Percentiles rank a stretch among this genome's conserved stretches.
Conservation (phyloP, 2,888 invertebrate species). For the Drosophila falleni region DNA sequence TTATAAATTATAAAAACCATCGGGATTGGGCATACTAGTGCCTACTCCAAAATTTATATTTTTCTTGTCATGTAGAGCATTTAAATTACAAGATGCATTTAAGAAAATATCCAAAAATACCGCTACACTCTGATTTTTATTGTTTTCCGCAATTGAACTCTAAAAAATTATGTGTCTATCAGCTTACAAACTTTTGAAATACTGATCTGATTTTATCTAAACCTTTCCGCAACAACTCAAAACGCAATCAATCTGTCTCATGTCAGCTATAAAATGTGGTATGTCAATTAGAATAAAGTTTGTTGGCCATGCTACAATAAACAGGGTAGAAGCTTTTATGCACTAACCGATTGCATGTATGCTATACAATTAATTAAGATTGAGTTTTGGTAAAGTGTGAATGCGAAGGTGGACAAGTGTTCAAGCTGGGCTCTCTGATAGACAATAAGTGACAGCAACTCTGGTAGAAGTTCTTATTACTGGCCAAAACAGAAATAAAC, state of each 20-base stretch:
- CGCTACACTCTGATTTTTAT: too few relatives aligned
- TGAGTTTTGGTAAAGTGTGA: neutral
- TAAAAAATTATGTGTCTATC: too few relatives aligned
- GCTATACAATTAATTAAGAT: constrained; percentile 9
- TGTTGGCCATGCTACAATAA: neutral
- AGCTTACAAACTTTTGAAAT: too few relatives aligned
- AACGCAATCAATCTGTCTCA: neutral
- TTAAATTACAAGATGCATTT: too few relatives aligned
- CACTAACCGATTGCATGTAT: neutral
- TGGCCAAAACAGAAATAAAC: constrained; percentile 18
- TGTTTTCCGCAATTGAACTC: too few relatives aligned
- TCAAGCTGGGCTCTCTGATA: neutral
- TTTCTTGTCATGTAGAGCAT: too few relatives aligned
- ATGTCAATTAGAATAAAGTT: neutral
- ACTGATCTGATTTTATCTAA: too few relatives aligned
- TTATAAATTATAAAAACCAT: too few relatives aligned
- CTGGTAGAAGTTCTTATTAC: constrained; percentile 12
- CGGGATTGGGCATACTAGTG: too few relatives aligned
- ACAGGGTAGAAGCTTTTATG: neutral
- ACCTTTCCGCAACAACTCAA: neutral
- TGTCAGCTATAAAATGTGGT: neutral
- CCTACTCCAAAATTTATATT: too few relatives aligned
- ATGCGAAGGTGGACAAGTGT: neutral
- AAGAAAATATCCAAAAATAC: too few relatives aligned
- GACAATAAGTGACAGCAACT: constrained; percentile 8